These are phyloP conservation scores for Helicoverpa armigera DNA, from an alignment of 1,140 invertebrate genomes.

Conservation along the genomic window DNA sequence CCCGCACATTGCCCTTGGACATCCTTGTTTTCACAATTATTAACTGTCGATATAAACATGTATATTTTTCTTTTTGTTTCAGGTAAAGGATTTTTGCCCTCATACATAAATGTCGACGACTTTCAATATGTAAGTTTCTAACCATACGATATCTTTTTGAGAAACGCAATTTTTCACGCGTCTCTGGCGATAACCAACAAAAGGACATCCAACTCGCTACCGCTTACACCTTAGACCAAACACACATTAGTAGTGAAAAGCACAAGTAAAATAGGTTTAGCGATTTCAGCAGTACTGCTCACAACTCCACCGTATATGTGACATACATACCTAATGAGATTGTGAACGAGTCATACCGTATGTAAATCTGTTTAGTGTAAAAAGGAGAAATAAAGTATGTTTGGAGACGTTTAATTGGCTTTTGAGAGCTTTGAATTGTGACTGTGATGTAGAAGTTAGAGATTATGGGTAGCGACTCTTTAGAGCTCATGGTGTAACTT, in stretches of 20 bases:
- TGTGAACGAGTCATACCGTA: conserved; percentile 7
- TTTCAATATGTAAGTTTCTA: no score
- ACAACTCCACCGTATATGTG: conserved; percentile 6
- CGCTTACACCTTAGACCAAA: conserved; percentile 6
- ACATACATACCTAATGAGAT: conserved; percentile 34
- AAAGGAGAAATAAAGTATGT: conserved; percentile 3
- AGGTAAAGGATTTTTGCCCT: no score
- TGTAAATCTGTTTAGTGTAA: conserved; percentile 18
- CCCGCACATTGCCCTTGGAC: no score
- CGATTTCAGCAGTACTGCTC: conserved; percentile 8
- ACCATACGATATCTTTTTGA: no score
- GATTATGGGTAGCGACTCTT: no score
- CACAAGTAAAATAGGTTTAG: conserved; percentile 34
- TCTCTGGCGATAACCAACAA: background rate
- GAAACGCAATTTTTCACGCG: no score
- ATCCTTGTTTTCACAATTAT: no score
- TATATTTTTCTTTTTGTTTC: no score
- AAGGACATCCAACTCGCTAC: background rate
- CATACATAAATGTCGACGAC: no score
- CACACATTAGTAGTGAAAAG: conserved; percentile 11
- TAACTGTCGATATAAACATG: no score
- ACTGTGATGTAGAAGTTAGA: background rate
- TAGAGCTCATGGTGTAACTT: background rate
- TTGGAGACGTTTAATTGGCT: conserved; percentile 5
- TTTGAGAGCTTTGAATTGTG: background rate